Conservation (phyloP, 1,140 invertebrate species). For the Saccostrea glomerata region DNA sequence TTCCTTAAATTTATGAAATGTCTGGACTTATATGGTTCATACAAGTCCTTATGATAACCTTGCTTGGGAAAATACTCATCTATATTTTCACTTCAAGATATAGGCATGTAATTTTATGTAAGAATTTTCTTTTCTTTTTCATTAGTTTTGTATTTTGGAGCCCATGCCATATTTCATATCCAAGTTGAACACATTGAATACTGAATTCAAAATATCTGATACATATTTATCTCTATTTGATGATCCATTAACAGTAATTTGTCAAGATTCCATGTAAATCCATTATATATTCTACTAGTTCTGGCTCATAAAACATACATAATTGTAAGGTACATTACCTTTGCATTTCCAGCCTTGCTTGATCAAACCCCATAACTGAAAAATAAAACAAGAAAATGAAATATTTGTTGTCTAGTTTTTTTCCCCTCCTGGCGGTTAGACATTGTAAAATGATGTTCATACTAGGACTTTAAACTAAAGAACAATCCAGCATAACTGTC, state of each 20-base stretch:
- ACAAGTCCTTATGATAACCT: background rate
- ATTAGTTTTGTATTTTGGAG: no score
- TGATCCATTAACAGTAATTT: no score
- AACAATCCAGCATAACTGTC: background rate
- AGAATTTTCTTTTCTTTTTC: no score
- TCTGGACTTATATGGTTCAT: background rate
- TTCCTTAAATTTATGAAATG: background rate
- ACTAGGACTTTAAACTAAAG: background rate
- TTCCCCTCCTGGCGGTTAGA: background rate
- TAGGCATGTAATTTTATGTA: no score
- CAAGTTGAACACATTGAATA: no score
- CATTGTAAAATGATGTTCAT: background rate
- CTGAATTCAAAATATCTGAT: no score
- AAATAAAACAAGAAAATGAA: constrained; percentile 45
- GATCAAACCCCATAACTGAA: constrained; percentile 83
- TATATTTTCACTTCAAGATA: no score
- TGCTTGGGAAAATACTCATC: no score
- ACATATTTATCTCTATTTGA: no score
- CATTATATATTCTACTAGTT: background rate
- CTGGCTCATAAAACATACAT: background rate
- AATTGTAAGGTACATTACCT: constrained; percentile 70
- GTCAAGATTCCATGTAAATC: no score
- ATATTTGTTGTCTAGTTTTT: background rate
- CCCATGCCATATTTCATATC: no score
- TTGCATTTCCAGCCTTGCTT: constrained; percentile 84